A percentile compares a stretch with the other conserved stretches of the same genome.
These are phyloP conservation scores for Oophaga sylvatica DNA, from an alignment of 2,797 vertebrate genomes.

Conservation along the genomic window DNA sequence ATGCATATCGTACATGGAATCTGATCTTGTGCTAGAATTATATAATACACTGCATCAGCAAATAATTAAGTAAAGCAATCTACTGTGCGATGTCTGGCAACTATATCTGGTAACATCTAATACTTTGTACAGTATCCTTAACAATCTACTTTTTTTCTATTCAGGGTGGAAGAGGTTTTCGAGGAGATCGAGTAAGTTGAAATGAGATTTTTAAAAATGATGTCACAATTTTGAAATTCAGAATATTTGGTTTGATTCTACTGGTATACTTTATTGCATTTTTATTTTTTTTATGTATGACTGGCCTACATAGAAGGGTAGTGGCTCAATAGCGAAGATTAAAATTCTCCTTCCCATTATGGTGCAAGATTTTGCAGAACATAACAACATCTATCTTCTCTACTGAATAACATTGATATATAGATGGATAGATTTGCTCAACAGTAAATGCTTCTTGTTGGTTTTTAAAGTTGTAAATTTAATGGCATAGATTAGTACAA, in stretches of 20 bases:
- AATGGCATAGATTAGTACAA: too few species aligned
- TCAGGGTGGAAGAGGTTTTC: conserved; percentile 81
- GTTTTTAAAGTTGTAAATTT: too few species aligned
- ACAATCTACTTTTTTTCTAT: conserved; percentile 54
- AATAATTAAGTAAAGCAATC: background rate
- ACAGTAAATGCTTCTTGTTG: too few species aligned
- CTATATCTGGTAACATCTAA: background rate
- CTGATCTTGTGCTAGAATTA: background rate
- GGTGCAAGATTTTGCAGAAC: too few species aligned
- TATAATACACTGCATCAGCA: background rate
- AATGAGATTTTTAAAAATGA: background rate
- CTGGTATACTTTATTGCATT: background rate
- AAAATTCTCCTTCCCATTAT: too few species aligned
- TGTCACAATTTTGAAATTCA: background rate
- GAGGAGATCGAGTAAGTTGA: conserved; percentile 76
- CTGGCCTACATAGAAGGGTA: too few species aligned
- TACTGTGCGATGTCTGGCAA: background rate
- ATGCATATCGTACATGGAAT: background rate
- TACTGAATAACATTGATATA: too few species aligned
- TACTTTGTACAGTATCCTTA: background rate
- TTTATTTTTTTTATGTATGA: background rate
- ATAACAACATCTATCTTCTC: too few species aligned
- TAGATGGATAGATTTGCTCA: too few species aligned
- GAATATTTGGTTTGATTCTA: background rate
- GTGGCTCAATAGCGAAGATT: too few species aligned